These are phyloP conservation scores for Sebastes hubbsi DNA, from an alignment of 2,797 vertebrate genomes.

Conservation along the genomic window DNA sequence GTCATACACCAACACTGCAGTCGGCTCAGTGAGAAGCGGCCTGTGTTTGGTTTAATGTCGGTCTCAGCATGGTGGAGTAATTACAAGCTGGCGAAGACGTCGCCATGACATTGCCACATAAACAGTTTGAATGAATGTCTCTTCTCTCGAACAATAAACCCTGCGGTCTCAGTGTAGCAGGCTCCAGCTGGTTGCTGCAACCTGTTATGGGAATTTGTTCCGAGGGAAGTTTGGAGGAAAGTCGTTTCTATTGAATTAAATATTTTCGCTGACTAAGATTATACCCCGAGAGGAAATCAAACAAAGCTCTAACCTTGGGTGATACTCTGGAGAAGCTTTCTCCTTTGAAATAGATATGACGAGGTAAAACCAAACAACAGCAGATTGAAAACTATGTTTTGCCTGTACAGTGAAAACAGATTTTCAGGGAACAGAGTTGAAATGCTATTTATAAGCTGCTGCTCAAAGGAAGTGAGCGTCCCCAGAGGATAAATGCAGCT, in stretches of 20 bases:
- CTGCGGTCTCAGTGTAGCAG: conserved; percentile 10
- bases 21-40: not conserved
- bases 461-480: conserved; percentile 83
- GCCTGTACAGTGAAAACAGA: conserved; percentile 81
- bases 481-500: conserved; percentile 81
- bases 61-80: conserved; percentile 41
- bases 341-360: conserved; percentile 73
- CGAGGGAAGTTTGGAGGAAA: conserved; percentile 14
- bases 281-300: conserved; percentile 63
- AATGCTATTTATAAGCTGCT: conserved; percentile 83
- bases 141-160: conserved; percentile 52
- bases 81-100: conserved; percentile 40
- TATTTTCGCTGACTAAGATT: conserved; percentile 65
- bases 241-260: conserved; percentile 38
- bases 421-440: conserved; percentile 73
- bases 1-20: conserved; percentile 17
- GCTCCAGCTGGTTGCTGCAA: conserved; percentile 45
- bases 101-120: conserved; percentile 50
- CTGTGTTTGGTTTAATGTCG: conserved; percentile 21
- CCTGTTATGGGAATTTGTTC: conserved; percentile 58
- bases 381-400: conserved; percentile 72
- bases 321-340: conserved; percentile 42
- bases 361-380: conserved; percentile 68
- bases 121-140: conserved; percentile 47
- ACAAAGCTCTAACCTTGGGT: conserved; percentile 46